Percentiles rank a stretch among this genome's conserved stretches.
Evolutionary conservation across 2,113 vertebrate genomes (phyloP).

Genomic region (Microcebus murinus): DNA sequence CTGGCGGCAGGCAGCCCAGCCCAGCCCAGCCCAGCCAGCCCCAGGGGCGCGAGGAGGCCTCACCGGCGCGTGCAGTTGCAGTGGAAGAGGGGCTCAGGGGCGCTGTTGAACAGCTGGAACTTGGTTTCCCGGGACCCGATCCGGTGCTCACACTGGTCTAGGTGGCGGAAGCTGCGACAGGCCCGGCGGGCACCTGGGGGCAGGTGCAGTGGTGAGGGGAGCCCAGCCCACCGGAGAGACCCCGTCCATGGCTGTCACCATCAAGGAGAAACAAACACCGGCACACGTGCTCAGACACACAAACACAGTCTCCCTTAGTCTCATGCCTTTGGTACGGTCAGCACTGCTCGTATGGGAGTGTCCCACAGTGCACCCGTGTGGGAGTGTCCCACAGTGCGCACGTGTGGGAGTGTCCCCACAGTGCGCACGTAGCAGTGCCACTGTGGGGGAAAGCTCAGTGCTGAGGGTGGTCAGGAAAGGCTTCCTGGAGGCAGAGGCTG

Average conservation of each 20-base stretch:
- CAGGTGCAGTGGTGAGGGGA: rapidly evolving
- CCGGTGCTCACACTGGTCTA: constrained; percentile 85
- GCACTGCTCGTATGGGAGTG: too few species aligned
- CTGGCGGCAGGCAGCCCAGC: background rate
- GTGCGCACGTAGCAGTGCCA: background rate
- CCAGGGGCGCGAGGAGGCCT: background rate
- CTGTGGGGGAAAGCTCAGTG: background rate
- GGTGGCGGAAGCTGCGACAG: constrained; percentile 84
- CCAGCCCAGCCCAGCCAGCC: background rate
- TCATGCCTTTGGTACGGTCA: background rate
- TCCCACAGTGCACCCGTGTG: too few species aligned
- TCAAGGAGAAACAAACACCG: background rate
- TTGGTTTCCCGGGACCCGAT: constrained; percentile 85
- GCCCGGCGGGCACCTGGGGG: constrained; percentile 71
- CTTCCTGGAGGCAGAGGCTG: constrained; percentile 23
- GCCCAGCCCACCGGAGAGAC: background rate
- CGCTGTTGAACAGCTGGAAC: constrained; percentile 86
- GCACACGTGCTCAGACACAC: background rate
- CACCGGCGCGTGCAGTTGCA: constrained; percentile 91
- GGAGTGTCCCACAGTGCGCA: too few species aligned
- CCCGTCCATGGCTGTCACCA: too few species aligned
- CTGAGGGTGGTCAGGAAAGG: background rate
- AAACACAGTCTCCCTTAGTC: background rate
- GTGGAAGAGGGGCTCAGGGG: constrained; percentile 85
- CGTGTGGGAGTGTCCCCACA: too few species aligned